Evolutionary conservation across 2,888 invertebrate genomes (phyloP).

Genomic region (Dexiosoma caninum): DNA sequence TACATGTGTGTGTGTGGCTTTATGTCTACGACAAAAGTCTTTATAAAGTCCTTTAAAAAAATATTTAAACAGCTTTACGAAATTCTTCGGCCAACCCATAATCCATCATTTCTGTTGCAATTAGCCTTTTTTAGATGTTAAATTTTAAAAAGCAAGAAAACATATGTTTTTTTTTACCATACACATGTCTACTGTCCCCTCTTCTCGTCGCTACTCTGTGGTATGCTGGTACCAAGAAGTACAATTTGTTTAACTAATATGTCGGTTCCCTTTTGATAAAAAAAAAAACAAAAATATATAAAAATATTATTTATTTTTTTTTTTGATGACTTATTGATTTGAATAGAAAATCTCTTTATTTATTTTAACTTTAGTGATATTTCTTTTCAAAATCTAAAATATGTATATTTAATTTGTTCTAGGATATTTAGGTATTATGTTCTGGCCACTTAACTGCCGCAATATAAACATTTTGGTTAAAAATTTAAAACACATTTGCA

Average conservation of each 20-base stretch:
- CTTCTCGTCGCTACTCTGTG: background rate
- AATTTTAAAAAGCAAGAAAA: background rate
- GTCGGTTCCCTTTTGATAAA: background rate
- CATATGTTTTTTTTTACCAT: conserved; percentile 8
- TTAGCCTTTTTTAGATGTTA: too few species aligned
- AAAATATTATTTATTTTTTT: conserved; percentile 22
- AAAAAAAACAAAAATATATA: too few species aligned
- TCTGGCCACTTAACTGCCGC: conserved; percentile 40
- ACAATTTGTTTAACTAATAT: conserved; percentile 52
- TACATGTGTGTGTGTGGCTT: background rate
- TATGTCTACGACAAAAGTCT: background rate
- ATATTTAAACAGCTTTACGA: conserved; percentile 40
- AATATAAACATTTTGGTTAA: conserved; percentile 56
- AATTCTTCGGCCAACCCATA: background rate
- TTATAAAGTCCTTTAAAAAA: background rate
- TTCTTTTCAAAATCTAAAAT: too few species aligned
- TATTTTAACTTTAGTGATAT: conserved; percentile 32
- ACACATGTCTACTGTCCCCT: conserved; percentile 35
- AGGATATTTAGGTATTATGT: background rate
- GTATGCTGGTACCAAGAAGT: too few species aligned
- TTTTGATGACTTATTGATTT: conserved; percentile 36
- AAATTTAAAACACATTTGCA: conserved; percentile 52
- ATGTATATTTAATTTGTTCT: background rate
- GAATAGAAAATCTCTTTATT: background rate
- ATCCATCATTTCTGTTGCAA: conserved; percentile 1